phyloP scores from a whole-genome alignment of 2,113 vertebrate species.

The Piaya cayana region DNA sequence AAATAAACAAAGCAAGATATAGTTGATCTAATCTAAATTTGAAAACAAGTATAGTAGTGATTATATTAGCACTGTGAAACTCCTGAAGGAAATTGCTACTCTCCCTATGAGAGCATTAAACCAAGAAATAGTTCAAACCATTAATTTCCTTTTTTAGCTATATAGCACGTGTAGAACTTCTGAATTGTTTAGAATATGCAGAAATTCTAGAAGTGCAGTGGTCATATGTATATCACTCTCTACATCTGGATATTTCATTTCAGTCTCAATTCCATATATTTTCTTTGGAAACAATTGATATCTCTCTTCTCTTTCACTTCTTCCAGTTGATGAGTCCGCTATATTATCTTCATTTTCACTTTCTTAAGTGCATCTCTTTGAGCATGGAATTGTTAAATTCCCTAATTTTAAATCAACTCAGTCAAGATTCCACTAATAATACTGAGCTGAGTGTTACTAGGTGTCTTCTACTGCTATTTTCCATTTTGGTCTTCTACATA shows the following conservation, averaged over 20 bases:
- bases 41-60: not conserved
- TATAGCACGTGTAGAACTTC: not conserved
- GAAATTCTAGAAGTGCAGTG: not conserved
- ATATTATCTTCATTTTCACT: not conserved
- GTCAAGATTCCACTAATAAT: not conserved
- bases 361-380: not conserved
- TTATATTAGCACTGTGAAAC: not conserved
- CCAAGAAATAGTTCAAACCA: not conserved
- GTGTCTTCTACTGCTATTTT: not conserved
- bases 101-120: not conserved
- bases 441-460: accelerated
- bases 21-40: not conserved
- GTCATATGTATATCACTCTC: no score
- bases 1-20: not conserved
- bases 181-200: not conserved
- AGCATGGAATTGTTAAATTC: not conserved
- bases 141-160: not conserved
- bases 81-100: not conserved
- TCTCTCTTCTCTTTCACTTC: not conserved
- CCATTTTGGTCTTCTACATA: not conserved
- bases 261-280: accelerated
- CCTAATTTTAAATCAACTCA: not conserved
- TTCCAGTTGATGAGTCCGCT: not conserved
- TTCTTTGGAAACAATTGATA: not conserved
- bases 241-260: not conserved